A percentile compares a stretch with the other conserved stretches of the same genome.
phyloP scores from a whole-genome alignment of 2,797 vertebrate genomes.

The Poecilia gillii region DNA sequence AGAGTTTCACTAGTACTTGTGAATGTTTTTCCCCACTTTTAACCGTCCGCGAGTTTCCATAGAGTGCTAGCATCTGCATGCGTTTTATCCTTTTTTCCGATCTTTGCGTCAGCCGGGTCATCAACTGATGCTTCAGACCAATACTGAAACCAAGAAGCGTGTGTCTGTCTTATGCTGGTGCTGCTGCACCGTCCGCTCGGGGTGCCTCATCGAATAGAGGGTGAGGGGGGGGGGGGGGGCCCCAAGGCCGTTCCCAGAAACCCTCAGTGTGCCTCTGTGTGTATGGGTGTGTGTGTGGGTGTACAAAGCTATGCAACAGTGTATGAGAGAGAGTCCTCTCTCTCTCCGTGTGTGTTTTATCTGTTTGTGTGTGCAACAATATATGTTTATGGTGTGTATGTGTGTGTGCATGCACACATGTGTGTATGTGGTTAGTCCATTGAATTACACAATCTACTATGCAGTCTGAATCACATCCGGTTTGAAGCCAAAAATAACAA shows the following conservation, averaged over 20 bases:
- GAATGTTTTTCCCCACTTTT: conserved; percentile 52
- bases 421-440: conserved; percentile 64
- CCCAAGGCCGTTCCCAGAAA: conserved; percentile 75
- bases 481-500: conserved; percentile 82
- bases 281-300: conserved; percentile 42
- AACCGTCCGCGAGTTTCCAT: conserved; percentile 67
- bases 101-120: conserved; percentile 56
- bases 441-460: conserved; percentile 79
- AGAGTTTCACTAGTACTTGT: conserved; percentile 49
- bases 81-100: conserved; percentile 67
- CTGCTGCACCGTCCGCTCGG: conserved; percentile 31
- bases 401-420: background rate
- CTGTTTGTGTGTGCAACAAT: conserved; percentile 3
- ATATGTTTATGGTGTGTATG: conserved; percentile 2
- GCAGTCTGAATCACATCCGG: conserved; percentile 86
- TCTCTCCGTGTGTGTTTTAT: background rate
- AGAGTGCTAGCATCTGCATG: conserved; percentile 14
- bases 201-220: conserved; percentile 57
- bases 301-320: conserved; percentile 30
- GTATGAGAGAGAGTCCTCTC: conserved; percentile 21
- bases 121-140: conserved; percentile 62
- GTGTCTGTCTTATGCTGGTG: conserved; percentile 41
- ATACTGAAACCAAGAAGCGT: conserved; percentile 71
- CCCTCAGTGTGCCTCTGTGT: conserved; percentile 42
- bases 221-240: conserved; percentile 60